Base-by-base conservation (phyloP, 2,113 vertebrate genomes). In the Coreoperca whiteheadi region DNA sequence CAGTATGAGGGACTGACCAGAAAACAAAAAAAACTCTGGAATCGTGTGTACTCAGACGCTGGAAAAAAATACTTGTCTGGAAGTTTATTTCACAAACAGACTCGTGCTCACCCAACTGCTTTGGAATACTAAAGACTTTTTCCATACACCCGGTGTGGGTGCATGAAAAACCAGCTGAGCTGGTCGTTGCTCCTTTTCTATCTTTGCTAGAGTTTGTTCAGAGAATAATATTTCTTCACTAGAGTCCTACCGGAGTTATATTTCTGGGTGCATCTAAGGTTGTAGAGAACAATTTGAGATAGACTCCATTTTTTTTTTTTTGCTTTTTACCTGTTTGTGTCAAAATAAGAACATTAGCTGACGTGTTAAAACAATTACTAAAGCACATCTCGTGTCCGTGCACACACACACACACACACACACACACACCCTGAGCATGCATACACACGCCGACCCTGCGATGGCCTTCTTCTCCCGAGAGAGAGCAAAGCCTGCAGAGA, bases 181-280 rank as follows among this genome's bases (percentile, higher is more conserved):
- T 98, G 97, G 96, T 90, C 73, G 82, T 80, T 94, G 95, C 95
- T 96, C 94, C 95, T 97, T 98, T 98, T 97, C 96, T 98, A 97
- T 95, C 96, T 98, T 99, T 98, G 96, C 97, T 98, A 98, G 96
- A 96, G 94, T 94, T 96, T 97, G 94, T 94, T 96, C 96, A 96
- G 89, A 95, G 93, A 94, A 93, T 94, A 92, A 91, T 95, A 94
- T 96, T 97, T 97, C 97, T 96, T 97, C 96, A 96, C 96, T 94
- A 94, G 92, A 94, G 90, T 93, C 88, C 91, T 82, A 87, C 81
- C 72, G 89, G 94, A 95, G 95, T 96, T 96, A 91, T 92, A 93
- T 95, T 95, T 94, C 95, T 95, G 93, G 93, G 89, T 69, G 87
- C 94, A 95, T 95, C 95, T 89, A 94, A 90, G 75, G 90, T 93